phyloP scores from a whole-genome alignment of 2,113 vertebrate species.

The Eudyptes chrysolophus region DNA sequence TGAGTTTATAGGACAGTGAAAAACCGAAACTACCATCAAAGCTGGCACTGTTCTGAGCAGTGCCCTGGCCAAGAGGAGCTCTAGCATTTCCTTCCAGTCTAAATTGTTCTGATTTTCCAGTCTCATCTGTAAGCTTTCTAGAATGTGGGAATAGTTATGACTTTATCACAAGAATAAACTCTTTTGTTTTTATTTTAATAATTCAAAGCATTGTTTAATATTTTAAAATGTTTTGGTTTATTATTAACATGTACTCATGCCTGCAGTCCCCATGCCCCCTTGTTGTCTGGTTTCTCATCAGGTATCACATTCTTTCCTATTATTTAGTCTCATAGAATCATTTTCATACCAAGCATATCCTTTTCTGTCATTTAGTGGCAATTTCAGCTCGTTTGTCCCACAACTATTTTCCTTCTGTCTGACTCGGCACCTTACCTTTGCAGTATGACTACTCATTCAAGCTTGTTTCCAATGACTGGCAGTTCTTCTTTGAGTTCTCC shows the following conservation, averaged over 20 bases:
- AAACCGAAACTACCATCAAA: not conserved
- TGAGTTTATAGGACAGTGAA: not conserved
- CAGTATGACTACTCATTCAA: not conserved
- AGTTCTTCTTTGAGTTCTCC: not conserved
- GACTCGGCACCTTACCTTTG: not conserved
- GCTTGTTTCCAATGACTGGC: not conserved
- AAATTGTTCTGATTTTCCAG: not conserved
- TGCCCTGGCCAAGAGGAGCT: not conserved
- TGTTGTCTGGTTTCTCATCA: not conserved
- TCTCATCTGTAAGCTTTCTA: not conserved
- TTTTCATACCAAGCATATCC: not conserved
- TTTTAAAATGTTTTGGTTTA: slow-evolving; percentile 6
- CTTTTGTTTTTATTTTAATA: slow-evolving; percentile 24
- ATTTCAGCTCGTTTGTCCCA: not conserved
- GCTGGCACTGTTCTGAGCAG: not conserved
- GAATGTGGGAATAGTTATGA: not conserved
- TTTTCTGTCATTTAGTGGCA: not conserved
- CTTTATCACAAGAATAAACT: not conserved
- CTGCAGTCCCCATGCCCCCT: not conserved
- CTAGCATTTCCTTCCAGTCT: not conserved
- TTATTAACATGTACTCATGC: not conserved
- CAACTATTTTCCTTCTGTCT: not conserved
- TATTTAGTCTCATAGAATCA: not conserved
- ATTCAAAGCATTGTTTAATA: slow-evolving; percentile 26
- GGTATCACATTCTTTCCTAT: not conserved